Evolutionary conservation across 2,797 vertebrate species (phyloP), one percentile per base, ranked within the genome.

Genomic region (Scolopax rusticola): DNA sequence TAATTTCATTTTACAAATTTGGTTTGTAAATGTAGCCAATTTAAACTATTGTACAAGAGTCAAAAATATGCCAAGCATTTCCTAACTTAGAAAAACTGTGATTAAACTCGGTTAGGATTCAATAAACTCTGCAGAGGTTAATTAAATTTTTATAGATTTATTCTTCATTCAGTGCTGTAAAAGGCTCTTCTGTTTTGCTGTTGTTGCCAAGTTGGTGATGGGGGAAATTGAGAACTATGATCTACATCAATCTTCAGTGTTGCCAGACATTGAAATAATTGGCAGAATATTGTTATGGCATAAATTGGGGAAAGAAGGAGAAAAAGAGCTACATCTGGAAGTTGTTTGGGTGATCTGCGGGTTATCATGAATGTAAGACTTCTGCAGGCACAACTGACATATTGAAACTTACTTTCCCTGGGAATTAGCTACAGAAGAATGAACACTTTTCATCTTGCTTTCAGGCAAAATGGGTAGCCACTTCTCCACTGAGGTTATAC

Each of bases 61-160:
- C 75, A 92, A 84, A 97, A 97, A 82, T 47, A 96, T n/a, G 70
- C 6, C 57, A 95, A 97, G 68, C 80, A 27, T 89, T 95, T 95
- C 89, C 86, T 96, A 96, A 97, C 54, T 96, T 94, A 94, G 61
- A 89, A 97, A 97, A 96, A 69, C 77, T 94, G 78, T 93, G 96
- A 97, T 94, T 97, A 95, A 97, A 96, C 95, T 95, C 57, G 0
- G 33, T 94, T 79, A 97, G 70, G 74, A 97, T 94, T 96, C 96
- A 93, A 94, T 86, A 96, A 96, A 45, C 87, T 89, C 90, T 92
- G 64, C 87, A 92, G 92, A 97, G 96, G 96, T 97, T 98, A 98
- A 98, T 98, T 98, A 95, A 97, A 97, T 97, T 97, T 97, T 96
- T 98, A 97, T 97, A 94, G 97, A 98, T 97, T 97, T 97, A 97